phyloP scores from a whole-genome alignment of 2,113 vertebrate genomes.

The Nothoprocta pentlandii region DNA sequence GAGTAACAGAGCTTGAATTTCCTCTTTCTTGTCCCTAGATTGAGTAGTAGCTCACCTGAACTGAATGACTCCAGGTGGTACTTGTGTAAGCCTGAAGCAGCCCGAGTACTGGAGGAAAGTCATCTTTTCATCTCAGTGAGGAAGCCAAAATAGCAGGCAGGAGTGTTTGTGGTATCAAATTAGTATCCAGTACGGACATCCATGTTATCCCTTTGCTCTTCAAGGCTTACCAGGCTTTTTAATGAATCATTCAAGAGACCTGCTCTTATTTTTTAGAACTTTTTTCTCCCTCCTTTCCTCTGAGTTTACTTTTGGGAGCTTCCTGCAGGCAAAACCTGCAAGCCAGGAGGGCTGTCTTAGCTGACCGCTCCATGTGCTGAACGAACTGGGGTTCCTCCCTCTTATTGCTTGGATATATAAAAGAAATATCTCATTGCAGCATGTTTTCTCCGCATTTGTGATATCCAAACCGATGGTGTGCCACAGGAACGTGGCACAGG shows the following conservation, averaged over 20 bases:
- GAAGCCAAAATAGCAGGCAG: neutral
- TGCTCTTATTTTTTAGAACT: neutral
- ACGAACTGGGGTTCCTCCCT: neutral
- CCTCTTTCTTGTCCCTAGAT: neutral
- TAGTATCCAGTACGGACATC: neutral
- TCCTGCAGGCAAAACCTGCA: neutral
- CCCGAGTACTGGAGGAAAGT: neutral
- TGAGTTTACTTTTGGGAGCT: neutral
- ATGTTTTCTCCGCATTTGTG: neutral
- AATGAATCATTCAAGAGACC: fast-evolving
- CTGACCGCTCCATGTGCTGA: neutral
- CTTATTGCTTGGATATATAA: neutral
- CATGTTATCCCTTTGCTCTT: neutral
- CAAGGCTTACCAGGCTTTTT: neutral
- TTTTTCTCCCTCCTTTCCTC: neutral
- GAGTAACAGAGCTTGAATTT: neutral
- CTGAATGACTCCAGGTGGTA: neutral
- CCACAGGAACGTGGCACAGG: neutral
- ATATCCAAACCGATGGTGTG: neutral
- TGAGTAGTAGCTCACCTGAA: neutral
- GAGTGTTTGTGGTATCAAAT: neutral
- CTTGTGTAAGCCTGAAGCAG: neutral
- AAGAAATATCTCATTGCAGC: neutral
- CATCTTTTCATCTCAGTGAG: neutral
- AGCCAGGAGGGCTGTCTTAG: neutral